Conservation (phyloP, 2,888 invertebrate species). For the Eumacrocentrus americanus region DNA sequence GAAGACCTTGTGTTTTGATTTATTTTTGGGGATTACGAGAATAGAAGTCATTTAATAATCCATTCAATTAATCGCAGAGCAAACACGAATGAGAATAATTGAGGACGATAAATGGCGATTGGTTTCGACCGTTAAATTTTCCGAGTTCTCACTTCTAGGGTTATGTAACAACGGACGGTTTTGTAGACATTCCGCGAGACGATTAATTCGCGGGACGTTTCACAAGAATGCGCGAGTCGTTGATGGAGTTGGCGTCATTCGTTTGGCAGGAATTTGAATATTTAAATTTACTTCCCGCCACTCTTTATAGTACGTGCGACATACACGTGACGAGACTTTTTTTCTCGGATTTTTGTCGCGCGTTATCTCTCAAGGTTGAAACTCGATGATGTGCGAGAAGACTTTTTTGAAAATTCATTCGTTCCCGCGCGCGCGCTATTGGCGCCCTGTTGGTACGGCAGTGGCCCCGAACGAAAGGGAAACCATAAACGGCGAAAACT, state of each 20-base stretch:
- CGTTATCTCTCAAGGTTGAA: no score
- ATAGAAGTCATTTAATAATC: no score
- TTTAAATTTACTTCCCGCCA: not conserved
- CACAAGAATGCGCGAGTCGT: not conserved
- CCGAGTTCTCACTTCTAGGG: slow-evolving; percentile 13
- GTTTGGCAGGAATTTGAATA: not conserved
- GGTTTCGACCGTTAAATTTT: not conserved
- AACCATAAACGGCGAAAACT: slow-evolving; percentile 41
- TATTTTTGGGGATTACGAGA: no score
- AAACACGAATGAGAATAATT: no score
- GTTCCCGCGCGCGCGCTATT: no score
- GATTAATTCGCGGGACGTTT: not conserved
- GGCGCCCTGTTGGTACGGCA: slow-evolving; percentile 39
- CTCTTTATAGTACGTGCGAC: no score
- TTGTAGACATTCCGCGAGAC: slow-evolving; percentile 19
- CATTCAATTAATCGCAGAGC: no score
- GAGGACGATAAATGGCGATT: not conserved
- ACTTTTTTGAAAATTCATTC: no score
- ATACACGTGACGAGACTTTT: not conserved
- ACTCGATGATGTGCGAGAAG: no score
- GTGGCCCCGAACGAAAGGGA: slow-evolving; percentile 51
- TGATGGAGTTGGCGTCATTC: not conserved
- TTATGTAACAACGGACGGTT: slow-evolving; percentile 24
- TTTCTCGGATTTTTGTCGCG: no score
- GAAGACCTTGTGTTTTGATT: no score